Evolutionary conservation across 2,888 invertebrate genomes (phyloP), one percentile per base, ranked within the genome.

Genomic region (Eubasilissa splendida): DNA sequence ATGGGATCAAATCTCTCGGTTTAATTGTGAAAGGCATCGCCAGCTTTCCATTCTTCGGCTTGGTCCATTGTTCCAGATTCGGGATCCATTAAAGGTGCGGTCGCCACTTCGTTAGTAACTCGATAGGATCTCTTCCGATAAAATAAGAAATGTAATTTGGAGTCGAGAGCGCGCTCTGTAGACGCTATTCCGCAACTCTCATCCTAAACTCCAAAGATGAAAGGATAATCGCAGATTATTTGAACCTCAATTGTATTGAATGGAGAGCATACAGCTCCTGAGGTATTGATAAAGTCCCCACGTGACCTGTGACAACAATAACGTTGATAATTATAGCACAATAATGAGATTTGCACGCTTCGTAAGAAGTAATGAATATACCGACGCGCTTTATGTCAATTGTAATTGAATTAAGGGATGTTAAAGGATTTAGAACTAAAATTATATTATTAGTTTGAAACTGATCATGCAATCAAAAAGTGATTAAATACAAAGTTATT

Each of bases 71-170:
- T 81, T 79, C 53, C 70, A 63, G 71, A 59, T 66, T 65, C 10
- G 74, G 74, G 60, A 74, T 82, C 78, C 81, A 78, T 82, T 74
- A 78, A 80, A 73, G 71, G 78, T 73, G 80, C 76, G 82, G 82
- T 80, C 79, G 80, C 70, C 76, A 81, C 77, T 83, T 83, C 83
- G 79, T 83, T 83, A 81, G 83, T 52, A 66, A 73, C 22, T 14
- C 76, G 76, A 79, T 79, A 80, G 42, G 75, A 81, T 79, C 77
- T 63, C 53, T 54, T 33, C 54, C 59, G 81, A 83, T 81, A 80
- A 83, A 83, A 83, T 74, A 73, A 63, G 66, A 82, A 80, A 76
- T 50, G 63, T 53, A 42, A 56, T 70, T 70, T 77, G 42, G 70
- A 70, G 53, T 52, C 70, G 12, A 53, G 53, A 70, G 70, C 54